phyloP scores from a whole-genome alignment of 2,113 vertebrate species.

The Maccullochella peelii region DNA sequence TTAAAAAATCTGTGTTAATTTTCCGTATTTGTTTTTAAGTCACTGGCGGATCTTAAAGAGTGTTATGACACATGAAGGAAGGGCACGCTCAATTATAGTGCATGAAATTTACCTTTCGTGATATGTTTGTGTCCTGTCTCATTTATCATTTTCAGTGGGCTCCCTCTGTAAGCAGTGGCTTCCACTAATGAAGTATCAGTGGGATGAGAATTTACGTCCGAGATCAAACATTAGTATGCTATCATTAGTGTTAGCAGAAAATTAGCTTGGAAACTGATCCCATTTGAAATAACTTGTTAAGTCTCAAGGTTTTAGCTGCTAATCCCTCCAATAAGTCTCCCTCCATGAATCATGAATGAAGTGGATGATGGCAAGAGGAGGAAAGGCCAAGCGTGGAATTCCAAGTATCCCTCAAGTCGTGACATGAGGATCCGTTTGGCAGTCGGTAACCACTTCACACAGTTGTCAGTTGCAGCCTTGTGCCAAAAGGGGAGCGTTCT shows the following conservation, averaged over 20 bases:
- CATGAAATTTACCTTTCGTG: neutral
- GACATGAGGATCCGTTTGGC: constrained; percentile 46
- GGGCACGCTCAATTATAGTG: neutral
- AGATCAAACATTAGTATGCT: constrained; percentile 37
- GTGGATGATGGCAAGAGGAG: constrained; percentile 27
- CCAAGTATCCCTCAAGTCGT: constrained; percentile 49
- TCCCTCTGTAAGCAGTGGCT: constrained; percentile 5
- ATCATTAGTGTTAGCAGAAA: constrained; percentile 25
- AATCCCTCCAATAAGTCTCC: constrained; percentile 37
- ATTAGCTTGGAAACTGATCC: constrained; percentile 43
- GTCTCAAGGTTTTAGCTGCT: constrained; percentile 45
- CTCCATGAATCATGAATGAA: constrained; percentile 36
- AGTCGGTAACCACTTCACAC: constrained; percentile 50
- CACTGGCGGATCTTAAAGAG: neutral
- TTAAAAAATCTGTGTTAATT: constrained; percentile 12
- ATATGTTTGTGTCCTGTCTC: constrained; percentile 15
- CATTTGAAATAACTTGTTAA: constrained; percentile 41
- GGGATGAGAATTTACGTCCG: constrained; percentile 4
- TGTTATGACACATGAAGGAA: neutral
- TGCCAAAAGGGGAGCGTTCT: constrained; percentile 23
- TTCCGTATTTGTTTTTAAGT: constrained; percentile 19
- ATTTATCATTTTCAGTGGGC: neutral
- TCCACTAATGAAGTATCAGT: constrained; percentile 23
- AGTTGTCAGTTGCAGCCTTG: constrained; percentile 43
- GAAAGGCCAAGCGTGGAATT: constrained; percentile 41